Evolutionary conservation across 2,113 vertebrate species (phyloP).

Genomic region (Callaeas wilsoni): DNA sequence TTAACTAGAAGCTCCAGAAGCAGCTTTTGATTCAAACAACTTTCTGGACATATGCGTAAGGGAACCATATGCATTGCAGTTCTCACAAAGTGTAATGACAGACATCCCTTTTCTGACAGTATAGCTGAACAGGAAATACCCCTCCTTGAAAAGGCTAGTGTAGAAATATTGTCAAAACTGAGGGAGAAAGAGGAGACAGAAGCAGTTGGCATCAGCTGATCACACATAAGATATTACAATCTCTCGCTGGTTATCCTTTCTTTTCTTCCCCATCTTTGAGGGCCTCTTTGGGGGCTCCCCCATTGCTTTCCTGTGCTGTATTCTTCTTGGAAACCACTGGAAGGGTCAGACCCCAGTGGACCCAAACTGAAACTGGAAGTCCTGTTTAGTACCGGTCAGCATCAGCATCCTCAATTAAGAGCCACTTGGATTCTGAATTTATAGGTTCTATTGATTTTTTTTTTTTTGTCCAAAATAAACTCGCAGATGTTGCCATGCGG

Average conservation of each 20-base stretch:
- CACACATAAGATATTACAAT: rapidly evolving
- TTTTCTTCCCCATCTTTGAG: background rate
- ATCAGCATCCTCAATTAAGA: background rate
- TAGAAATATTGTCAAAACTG: background rate
- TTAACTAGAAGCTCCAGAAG: background rate
- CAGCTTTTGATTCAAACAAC: background rate
- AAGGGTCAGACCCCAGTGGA: background rate
- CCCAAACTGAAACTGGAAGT: background rate
- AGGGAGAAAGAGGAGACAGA: background rate
- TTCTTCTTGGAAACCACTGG: background rate
- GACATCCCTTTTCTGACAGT: background rate
- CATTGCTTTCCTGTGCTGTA: background rate
- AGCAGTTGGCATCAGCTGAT: background rate
- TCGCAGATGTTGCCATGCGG: background rate
- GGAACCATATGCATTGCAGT: background rate
- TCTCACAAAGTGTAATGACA: background rate
- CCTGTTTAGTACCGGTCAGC: background rate
- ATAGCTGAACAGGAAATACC: background rate
- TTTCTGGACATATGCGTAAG: background rate
- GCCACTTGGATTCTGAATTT: background rate
- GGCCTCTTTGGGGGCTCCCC: background rate
- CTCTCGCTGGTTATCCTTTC: background rate
- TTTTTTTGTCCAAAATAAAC: background rate
- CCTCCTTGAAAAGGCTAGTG: background rate
- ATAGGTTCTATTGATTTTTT: background rate